These are phyloP conservation scores for Eurytoma californica DNA, from an alignment of 2,888 invertebrate genomes.

Conservation along the genomic window DNA sequence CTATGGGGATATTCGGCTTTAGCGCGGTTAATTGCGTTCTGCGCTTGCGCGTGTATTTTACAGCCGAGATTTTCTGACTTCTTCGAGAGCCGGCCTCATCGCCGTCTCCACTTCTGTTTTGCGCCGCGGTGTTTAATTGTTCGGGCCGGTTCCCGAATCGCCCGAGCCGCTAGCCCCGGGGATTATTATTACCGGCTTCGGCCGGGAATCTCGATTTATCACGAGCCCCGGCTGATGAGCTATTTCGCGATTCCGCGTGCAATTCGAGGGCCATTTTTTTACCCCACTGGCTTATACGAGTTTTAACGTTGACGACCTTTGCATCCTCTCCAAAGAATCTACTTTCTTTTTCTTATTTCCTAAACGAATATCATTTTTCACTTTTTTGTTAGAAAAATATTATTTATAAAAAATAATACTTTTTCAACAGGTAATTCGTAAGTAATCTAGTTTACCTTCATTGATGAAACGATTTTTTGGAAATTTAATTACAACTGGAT, in stretches of 20 bases:
- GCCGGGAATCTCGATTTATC: conserved; percentile 47
- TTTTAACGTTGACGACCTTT: no score
- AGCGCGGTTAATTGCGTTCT: conserved; percentile 72
- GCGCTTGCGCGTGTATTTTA: conserved; percentile 70
- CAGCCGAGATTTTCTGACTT: conserved; percentile 70
- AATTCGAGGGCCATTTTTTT: background rate
- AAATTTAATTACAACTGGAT: no score
- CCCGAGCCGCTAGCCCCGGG: conserved; percentile 22
- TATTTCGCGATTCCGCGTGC: conserved; percentile 24
- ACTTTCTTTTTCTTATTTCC: no score
- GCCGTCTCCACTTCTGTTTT: conserved; percentile 39
- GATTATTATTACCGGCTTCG: conserved; percentile 56
- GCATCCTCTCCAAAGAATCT: no score
- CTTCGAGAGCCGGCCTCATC: conserved; percentile 59
- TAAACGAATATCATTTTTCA: no score
- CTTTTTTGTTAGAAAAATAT: no score
- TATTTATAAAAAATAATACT: no score
- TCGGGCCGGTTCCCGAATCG: conserved; percentile 67
- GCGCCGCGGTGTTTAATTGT: conserved; percentile 67
- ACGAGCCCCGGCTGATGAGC: background rate
- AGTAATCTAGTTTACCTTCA: no score
- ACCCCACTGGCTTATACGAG: background rate
- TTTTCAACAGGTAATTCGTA: no score
- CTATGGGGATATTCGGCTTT: conserved; percentile 70
- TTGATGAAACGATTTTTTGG: no score